These are phyloP conservation scores for Oophaga sylvatica DNA, from an alignment of 2,797 vertebrate species.

Conservation along the genomic window DNA sequence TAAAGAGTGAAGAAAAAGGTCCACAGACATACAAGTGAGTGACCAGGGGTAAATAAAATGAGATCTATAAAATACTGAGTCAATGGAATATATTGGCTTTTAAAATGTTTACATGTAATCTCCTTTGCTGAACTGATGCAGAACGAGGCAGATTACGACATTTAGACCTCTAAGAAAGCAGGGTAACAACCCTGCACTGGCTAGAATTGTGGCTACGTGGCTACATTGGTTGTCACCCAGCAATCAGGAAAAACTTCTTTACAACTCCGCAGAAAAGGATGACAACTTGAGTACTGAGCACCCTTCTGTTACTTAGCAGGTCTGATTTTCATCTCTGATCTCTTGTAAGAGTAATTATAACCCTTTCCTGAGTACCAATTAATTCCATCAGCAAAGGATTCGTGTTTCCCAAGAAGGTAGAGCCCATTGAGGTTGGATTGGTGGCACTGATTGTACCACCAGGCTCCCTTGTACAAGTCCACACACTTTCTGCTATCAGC, in stretches of 20 bases:
- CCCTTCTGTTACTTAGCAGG: neutral
- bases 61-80: neutral
- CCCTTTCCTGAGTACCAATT: slow-evolving; percentile 24
- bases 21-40: too few relatives aligned
- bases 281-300: neutral
- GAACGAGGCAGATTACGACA: neutral
- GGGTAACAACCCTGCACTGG: neutral
- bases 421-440: slow-evolving; percentile 40
- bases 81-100: neutral
- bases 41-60: neutral
- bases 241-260: neutral
- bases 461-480: slow-evolving; percentile 16
- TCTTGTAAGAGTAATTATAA: slow-evolving; percentile 26
- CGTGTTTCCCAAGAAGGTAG: slow-evolving; percentile 16
- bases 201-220: neutral
- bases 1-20: too few relatives aligned
- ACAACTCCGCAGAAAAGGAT: neutral
- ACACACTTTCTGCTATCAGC: neutral
- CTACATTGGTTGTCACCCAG: neutral
- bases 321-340: slow-evolving; percentile 14
- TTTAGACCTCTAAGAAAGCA: neutral
- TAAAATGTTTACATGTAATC: neutral
- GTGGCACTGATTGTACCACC: slow-evolving; percentile 43
- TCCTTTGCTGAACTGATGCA: neutral
- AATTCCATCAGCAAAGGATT: slow-evolving; percentile 13